Evolutionary conservation across 92 coral and sea anemone species (phyloP).

Genomic region (Epizoanthus illoricatus): DNA sequence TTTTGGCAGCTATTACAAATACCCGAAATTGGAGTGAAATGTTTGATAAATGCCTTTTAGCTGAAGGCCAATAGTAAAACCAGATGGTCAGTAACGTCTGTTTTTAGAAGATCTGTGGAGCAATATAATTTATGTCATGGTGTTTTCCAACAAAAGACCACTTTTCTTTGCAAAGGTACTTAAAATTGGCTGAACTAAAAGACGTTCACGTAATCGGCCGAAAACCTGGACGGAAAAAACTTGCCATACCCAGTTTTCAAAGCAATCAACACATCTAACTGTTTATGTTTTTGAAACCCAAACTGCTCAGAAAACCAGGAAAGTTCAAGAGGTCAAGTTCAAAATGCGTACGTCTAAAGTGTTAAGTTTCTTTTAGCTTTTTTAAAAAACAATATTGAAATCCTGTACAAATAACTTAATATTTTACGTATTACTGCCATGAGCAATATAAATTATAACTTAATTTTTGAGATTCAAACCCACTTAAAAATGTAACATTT

Average conservation of each 20-base stretch:
- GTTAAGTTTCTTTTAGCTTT: too few species aligned
- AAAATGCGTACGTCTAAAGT: background rate
- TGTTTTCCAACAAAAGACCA: background rate
- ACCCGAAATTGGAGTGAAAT: background rate
- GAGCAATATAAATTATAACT: too few species aligned
- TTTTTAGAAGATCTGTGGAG: background rate
- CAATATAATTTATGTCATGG: background rate
- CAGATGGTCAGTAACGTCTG: background rate
- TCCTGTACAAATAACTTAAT: too few species aligned
- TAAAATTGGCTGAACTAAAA: background rate
- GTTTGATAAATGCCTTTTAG: conserved; percentile 4
- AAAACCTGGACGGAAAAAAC: background rate
- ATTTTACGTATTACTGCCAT: too few species aligned
- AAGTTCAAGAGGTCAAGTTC: conserved; percentile 10
- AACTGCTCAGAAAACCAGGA: background rate
- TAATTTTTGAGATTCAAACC: too few species aligned
- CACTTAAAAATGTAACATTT: too few species aligned
- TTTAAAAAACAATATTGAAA: too few species aligned
- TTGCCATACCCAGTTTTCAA: background rate
- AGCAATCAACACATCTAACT: background rate
- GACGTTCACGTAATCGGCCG: background rate
- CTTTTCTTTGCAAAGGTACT: background rate
- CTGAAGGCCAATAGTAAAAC: conserved; percentile 1
- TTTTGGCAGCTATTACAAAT: background rate
- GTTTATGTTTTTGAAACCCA: background rate